phyloP scores from a whole-genome alignment of 2,888 invertebrate genomes.

The Gortyna flavago region DNA sequence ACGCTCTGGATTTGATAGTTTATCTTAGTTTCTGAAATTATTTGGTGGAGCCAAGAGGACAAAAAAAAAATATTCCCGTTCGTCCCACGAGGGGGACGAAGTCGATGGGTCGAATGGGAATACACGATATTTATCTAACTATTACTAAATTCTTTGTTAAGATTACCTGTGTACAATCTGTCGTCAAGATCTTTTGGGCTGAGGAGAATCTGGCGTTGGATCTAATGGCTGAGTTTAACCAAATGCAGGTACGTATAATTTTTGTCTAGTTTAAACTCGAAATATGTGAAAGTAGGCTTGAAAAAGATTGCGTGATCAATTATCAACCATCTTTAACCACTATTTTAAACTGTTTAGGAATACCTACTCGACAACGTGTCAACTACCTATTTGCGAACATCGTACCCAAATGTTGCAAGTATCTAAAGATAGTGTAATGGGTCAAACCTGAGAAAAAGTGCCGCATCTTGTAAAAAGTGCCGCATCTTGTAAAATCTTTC shows the following conservation, averaged over 20 bases:
- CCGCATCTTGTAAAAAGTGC: background rate
- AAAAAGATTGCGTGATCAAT: background rate
- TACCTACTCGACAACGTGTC: too few species aligned
- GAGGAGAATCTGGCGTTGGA: background rate
- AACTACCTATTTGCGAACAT: too few species aligned
- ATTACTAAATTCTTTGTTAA: background rate
- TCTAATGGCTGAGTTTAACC: background rate
- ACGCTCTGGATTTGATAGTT: slow-evolving; percentile 38
- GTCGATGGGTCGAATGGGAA: too few species aligned
- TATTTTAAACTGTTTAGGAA: too few species aligned
- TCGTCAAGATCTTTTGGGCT: background rate
- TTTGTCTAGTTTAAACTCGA: too few species aligned
- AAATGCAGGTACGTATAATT: background rate
- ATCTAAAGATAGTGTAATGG: background rate
- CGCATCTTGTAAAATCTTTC: background rate
- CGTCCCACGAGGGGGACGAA: too few species aligned
- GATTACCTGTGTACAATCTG: background rate
- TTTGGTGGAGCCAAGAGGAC: too few species aligned
- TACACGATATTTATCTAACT: slow-evolving; percentile 29
- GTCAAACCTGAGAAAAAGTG: background rate
- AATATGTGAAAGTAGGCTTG: background rate
- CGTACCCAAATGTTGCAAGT: background rate
- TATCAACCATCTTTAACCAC: background rate
- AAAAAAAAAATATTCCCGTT: too few species aligned
- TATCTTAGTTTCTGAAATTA: slow-evolving; percentile 15